Base-by-base conservation (phyloP, 2,888 invertebrate species). In the Colletes collaris region DNA sequence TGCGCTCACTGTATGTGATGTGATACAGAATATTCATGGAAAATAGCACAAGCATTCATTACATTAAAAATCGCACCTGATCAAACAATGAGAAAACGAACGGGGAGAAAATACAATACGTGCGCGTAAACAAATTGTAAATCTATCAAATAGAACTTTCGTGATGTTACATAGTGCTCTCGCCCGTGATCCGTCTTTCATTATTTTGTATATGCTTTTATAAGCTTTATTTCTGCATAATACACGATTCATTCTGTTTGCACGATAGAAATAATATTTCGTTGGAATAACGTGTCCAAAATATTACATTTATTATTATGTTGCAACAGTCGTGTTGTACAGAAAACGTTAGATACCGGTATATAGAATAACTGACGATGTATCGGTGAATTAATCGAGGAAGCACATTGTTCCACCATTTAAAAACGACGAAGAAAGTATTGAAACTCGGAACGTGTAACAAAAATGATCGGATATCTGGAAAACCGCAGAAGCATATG, bases 61-160 rank as follows among this genome's bases (percentile, higher is more conserved):
- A 80, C 76, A 81, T 81, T 80, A 85, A 84, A 85, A 84, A 81
- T 81, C 72, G 83, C 64, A 63, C 80, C 74, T 77, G 70, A 73
- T 50, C 71, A 84, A 81, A 83, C 78, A 86, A 73, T 70, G 74
- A 52, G 55, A 83, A 78, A 76, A 62, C 75, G 58, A 73, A 74
- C 67, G 69, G 55, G 27, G 59, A n/a, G 76, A 62, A 73, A 78
- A 79, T 81, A 79, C 76, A 76, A 79, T 83, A 81, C 82, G 69
- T 74, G 70, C 63, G 65, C 74, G 72, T 77, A 83, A 76, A 83
- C 78, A 83, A 74, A 76, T 74, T 70, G 83, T 64, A 77, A 83
- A 85, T 80, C 77, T 83, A 65, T 65, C 72, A 64, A 63, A 63
- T 53, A 64, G 67, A 74, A 76, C 72, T 83, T 70, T 69, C 79